Conservation (phyloP, 1,140 invertebrate species). For the Lucilia cuprina region DNA sequence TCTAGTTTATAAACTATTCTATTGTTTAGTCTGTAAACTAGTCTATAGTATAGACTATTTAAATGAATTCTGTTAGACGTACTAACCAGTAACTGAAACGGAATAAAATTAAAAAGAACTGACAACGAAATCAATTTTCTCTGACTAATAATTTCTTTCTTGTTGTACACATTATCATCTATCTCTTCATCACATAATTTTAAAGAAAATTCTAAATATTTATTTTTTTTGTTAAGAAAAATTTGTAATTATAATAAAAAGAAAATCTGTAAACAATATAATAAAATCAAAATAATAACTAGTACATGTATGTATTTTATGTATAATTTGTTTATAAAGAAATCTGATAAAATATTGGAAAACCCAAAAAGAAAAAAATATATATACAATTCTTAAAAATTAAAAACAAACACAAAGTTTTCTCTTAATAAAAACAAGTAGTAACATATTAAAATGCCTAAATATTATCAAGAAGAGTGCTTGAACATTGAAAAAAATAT, state of each 20-base stretch:
- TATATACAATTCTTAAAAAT: constrained; percentile 9
- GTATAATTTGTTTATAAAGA: constrained; percentile 1
- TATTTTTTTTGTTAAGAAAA: not conserved
- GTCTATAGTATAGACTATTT: no score
- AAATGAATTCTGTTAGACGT: no score
- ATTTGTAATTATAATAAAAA: not conserved
- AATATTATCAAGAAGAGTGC: not conserved
- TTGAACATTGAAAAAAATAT: not conserved
- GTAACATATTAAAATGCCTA: not conserved
- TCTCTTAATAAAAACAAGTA: not conserved
- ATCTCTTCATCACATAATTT: not conserved
- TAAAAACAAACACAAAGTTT: not conserved
- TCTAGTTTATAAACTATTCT: no score
- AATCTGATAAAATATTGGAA: not conserved
- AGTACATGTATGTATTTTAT: not conserved
- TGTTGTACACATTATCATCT: not conserved
- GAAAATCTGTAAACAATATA: not conserved
- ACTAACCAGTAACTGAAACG: no score
- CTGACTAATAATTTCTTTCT: not conserved
- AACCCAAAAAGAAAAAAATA: not conserved
- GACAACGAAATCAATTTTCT: no score
- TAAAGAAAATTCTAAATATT: constrained; percentile 10
- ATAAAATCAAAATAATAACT: not conserved
- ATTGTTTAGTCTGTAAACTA: no score
- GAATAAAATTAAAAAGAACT: no score